Conservation (phyloP, 2,797 vertebrate genomes). For the Calcarius lapponicus region DNA sequence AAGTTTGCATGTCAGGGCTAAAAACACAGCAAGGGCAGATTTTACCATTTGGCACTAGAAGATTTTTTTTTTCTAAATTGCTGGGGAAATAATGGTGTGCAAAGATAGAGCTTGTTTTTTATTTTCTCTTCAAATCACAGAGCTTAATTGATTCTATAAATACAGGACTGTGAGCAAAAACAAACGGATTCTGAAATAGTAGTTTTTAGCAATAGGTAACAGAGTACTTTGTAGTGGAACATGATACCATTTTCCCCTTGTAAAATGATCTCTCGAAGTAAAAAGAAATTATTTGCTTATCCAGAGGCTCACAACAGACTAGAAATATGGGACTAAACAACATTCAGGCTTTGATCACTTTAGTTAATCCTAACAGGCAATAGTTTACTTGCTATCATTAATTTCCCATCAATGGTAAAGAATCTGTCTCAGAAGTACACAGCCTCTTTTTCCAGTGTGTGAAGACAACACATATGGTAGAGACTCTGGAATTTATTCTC, state of each 20-base stretch:
- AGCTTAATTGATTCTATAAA: neutral
- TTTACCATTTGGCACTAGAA: neutral
- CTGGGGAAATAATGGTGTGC: neutral
- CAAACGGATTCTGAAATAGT: neutral
- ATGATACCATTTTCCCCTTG: neutral
- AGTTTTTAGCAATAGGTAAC: neutral
- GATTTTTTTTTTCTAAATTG: neutral
- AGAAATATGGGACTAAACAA: neutral
- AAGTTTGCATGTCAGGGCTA: neutral
- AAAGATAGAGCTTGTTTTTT: neutral
- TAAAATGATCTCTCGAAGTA: neutral
- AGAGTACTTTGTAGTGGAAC: neutral
- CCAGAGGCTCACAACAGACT: neutral
- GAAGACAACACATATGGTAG: slow-evolving; percentile 19
- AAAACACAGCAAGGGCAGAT: neutral
- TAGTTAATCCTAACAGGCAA: neutral
- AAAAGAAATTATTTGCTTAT: neutral
- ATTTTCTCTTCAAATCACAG: neutral
- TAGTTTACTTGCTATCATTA: neutral
- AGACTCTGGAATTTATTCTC: slow-evolving; percentile 27
- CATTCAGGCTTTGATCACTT: neutral
- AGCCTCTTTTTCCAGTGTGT: neutral
- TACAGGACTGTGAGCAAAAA: neutral
- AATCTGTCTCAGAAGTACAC: neutral
- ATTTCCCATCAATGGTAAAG: slow-evolving; percentile 52